Percentiles rank a stretch among this genome's conserved stretches.
phyloP scores from a whole-genome alignment of 2,113 vertebrate species.

The Trogon surrucura region DNA sequence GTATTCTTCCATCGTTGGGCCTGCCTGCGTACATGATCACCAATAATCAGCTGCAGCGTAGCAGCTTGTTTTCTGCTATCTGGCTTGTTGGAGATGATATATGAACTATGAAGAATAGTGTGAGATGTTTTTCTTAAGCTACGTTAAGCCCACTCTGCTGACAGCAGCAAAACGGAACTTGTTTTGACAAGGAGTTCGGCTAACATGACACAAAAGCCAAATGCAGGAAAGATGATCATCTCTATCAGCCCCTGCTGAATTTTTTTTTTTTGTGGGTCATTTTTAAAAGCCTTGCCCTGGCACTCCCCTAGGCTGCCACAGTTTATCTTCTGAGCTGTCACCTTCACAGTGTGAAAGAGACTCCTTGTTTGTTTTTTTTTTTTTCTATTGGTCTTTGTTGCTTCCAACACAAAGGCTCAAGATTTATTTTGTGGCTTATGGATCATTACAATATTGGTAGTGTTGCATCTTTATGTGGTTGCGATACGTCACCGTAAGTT shows the following conservation, averaged over 20 bases:
- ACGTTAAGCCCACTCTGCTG: constrained; percentile 66
- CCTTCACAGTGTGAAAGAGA: neutral
- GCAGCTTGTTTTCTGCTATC: constrained; percentile 56
- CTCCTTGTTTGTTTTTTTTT: neutral
- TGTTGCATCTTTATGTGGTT: neutral
- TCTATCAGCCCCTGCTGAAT: neutral
- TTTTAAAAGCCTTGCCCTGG: neutral
- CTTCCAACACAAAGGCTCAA: neutral
- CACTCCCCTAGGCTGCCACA: neutral
- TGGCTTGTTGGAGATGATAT: constrained; percentile 61
- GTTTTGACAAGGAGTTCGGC: constrained; percentile 58
- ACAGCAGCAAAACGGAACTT: constrained; percentile 59
- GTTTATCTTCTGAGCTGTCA: neutral
- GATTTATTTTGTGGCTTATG: neutral
- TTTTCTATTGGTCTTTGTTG: neutral
- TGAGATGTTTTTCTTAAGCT: constrained; percentile 67
- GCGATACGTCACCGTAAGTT: neutral
- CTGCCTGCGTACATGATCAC: constrained; percentile 27
- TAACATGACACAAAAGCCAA: constrained; percentile 41
- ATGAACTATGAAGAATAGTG: constrained; percentile 39
- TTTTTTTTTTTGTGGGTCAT: constrained; percentile 11
- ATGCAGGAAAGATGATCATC: neutral
- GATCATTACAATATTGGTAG: constrained; percentile 1
- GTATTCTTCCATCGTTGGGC: neutral
- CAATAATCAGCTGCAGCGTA: constrained; percentile 16